A percentile compares a stretch with the other conserved stretches of the same genome.
phyloP scores from a whole-genome alignment of 2,888 invertebrate genomes.

The Lasius platythorax region DNA sequence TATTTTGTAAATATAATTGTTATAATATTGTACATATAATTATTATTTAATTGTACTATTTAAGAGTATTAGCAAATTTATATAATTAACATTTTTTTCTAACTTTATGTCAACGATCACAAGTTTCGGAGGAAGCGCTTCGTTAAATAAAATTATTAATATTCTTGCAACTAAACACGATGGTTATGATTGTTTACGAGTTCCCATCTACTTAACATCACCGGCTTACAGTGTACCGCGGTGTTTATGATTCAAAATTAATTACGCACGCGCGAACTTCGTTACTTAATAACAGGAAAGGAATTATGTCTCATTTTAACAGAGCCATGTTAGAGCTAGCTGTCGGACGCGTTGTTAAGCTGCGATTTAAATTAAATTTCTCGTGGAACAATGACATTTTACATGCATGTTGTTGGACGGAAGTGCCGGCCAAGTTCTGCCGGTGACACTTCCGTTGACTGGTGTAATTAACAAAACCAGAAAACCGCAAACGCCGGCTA shows the following conservation, averaged over 20 bases:
- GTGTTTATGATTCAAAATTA: conserved; percentile 33
- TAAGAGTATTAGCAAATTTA: not conserved
- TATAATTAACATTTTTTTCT: not conserved
- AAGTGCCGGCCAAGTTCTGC: conserved; percentile 63
- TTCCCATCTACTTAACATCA: not conserved
- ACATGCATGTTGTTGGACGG: conserved; percentile 59
- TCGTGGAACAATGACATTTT: conserved; percentile 66
- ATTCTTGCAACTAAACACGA: not conserved
- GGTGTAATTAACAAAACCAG: conserved; percentile 66
- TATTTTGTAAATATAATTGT: not conserved
- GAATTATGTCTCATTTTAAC: conserved; percentile 43
- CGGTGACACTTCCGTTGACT: conserved; percentile 72
- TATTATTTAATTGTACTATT: not conserved
- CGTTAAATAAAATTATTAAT: not conserved
- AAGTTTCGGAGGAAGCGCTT: not conserved
- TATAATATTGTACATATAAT: not conserved
- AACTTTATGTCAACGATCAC: not conserved
- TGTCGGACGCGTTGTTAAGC: conserved; percentile 38
- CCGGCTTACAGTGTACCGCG: not conserved
- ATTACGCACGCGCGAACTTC: conserved; percentile 26
- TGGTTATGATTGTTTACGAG: conserved; percentile 3
- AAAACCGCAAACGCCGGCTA: conserved; percentile 60
- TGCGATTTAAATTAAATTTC: conserved; percentile 70
- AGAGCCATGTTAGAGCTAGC: conserved; percentile 4
- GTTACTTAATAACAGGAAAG: conserved; percentile 38